phyloP scores from a whole-genome alignment of 2,888 invertebrate genomes.

The Heliconius ismenius region DNA sequence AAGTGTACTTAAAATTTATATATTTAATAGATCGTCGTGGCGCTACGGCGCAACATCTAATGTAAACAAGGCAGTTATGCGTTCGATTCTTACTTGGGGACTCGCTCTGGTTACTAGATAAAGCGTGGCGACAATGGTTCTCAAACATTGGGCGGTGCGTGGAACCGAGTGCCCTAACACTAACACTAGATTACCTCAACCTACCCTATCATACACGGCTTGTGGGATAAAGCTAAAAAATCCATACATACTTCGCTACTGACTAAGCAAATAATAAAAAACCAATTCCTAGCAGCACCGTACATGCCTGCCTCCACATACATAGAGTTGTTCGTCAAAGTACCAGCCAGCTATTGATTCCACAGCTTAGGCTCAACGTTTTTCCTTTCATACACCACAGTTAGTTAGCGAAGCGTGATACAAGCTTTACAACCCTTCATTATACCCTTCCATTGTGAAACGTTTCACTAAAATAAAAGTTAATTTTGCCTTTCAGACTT shows the following conservation, averaged over 20 bases:
- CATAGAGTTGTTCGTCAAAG: conserved; percentile 10
- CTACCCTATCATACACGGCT: neutral
- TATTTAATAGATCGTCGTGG: neutral
- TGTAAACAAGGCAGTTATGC: neutral
- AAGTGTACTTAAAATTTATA: too few relatives aligned
- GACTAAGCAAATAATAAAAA: conserved; percentile 2
- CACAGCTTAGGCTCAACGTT: conserved; percentile 28
- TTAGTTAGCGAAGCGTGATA: conserved; percentile 41
- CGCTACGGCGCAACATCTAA: neutral
- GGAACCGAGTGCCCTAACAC: neutral
- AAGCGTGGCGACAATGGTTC: neutral
- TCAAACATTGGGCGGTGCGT: neutral
- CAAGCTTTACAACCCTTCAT: conserved; percentile 39
- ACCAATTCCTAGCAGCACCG: neutral
- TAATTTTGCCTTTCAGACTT: conserved; percentile 17
- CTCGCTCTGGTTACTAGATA: neutral
- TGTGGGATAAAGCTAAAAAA: neutral
- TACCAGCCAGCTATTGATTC: conserved; percentile 29
- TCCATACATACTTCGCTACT: neutral
- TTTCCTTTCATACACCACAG: conserved; percentile 36
- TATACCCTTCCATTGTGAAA: conserved; percentile 34
- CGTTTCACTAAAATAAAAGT: conserved; percentile 24
- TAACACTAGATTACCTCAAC: too few relatives aligned
- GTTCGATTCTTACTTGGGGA: neutral
- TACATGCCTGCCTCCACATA: conserved; percentile 1